A percentile compares a stretch with the other conserved stretches of the same genome.
Evolutionary conservation across 2,888 invertebrate species (phyloP).

Genomic region (Tryphoninae sp.): DNA sequence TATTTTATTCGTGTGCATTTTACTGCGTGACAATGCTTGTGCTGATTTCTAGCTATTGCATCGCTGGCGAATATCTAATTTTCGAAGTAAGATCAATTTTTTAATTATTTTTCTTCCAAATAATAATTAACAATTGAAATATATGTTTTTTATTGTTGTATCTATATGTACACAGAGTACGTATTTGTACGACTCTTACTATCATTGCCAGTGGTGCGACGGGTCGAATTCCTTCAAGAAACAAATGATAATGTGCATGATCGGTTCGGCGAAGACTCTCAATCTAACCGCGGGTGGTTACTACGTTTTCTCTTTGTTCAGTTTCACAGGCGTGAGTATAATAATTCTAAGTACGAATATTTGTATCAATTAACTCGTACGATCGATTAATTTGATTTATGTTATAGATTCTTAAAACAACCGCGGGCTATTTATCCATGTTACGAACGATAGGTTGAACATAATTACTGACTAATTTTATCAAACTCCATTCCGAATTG

Average conservation of each 20-base stretch:
- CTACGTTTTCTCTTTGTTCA: conserved; percentile 45
- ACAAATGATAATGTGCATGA: conserved; percentile 51
- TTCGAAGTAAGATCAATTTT: neutral
- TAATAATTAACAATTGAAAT: neutral
- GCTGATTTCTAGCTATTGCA: neutral
- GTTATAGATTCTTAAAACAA: conserved; percentile 49
- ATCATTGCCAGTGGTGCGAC: conserved; percentile 46
- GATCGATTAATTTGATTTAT: neutral
- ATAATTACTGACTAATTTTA: neutral
- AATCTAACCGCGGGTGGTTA: conserved; percentile 47
- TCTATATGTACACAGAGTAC: conserved; percentile 17
- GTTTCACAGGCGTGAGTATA: conserved; percentile 43
- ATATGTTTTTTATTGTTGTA: neutral
- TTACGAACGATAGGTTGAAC: conserved; percentile 35
- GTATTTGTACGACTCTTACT: conserved; percentile 42
- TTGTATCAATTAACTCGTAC: neutral
- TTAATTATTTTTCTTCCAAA: neutral
- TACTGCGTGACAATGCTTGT: neutral
- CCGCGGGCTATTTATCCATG: conserved; percentile 48
- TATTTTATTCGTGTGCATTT: neutral
- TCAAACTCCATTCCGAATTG: neutral
- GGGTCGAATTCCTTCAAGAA: conserved; percentile 38
- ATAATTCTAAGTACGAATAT: neutral
- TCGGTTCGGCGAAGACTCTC: conserved; percentile 45
- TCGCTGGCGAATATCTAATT: conserved; percentile 13